phyloP scores from a whole-genome alignment of 30 jellyfish, hydroid and myxozoan species.

The Aurelia aurita complex sp. Pacific region DNA sequence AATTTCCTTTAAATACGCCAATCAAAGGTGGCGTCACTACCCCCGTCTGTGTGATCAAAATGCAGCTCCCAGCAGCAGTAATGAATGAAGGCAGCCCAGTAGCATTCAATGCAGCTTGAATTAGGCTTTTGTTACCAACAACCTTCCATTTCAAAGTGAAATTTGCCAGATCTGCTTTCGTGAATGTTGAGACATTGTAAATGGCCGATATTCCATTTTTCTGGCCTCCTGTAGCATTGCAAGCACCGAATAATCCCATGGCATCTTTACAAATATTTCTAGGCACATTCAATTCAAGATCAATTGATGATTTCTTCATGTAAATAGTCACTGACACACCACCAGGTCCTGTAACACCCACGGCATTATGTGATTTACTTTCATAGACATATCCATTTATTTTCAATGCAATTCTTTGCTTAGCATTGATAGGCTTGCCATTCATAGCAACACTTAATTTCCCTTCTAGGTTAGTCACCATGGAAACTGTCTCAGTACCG shows the following conservation, averaged over 20 bases:
- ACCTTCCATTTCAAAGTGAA: conserved; percentile 44
- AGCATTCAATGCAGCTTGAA: conserved; percentile 45
- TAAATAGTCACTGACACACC: conserved; percentile 25
- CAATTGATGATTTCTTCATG: conserved; percentile 15
- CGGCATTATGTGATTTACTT: conserved; percentile 15
- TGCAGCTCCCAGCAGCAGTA: conserved; percentile 57
- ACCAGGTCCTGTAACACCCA: conserved; percentile 16
- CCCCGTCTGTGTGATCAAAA: conserved; percentile 25
- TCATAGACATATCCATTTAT: conserved; percentile 22
- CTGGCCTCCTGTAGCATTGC: not conserved
- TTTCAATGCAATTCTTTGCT: conserved; percentile 3
- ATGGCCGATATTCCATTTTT: not conserved
- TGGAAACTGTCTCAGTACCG: conserved; percentile 22
- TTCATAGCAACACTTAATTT: conserved; percentile 36
- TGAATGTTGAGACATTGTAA: conserved; percentile 30
- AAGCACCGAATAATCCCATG: conserved; percentile 48
- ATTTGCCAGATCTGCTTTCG: conserved; percentile 20
- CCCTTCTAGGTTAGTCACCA: conserved; percentile 17
- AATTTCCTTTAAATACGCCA: conserved; percentile 27
- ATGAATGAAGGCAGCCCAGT: conserved; percentile 33
- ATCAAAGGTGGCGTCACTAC: conserved; percentile 43
- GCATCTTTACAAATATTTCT: conserved; percentile 27
- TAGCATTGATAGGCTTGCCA: conserved; percentile 27
- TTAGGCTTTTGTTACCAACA: not conserved
- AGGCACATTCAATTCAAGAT: conserved; percentile 34